These are phyloP conservation scores for Gasteruption jaculator DNA, from an alignment of 2,888 invertebrate genomes.

Conservation along the genomic window DNA sequence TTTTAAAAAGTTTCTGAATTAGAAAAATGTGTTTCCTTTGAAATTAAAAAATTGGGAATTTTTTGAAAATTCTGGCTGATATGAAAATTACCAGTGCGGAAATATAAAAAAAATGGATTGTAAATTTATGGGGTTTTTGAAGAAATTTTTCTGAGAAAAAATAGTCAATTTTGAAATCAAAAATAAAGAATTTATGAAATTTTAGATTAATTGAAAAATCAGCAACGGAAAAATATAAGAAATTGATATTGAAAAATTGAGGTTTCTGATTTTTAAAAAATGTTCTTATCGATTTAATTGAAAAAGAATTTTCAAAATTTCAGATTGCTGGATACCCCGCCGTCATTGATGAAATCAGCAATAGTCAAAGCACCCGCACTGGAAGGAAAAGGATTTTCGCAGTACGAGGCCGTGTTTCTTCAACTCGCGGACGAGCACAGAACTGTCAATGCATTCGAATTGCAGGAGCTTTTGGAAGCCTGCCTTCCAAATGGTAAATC, in stretches of 20 bases:
- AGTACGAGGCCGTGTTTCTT: conserved; percentile 86
- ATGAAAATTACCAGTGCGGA: too few relatives aligned
- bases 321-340: conserved; percentile 59
- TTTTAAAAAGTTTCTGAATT: too few relatives aligned
- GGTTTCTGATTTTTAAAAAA: not conserved
- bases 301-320: too few relatives aligned
- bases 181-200: too few relatives aligned
- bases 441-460: conserved; percentile 85
- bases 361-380: conserved; percentile 72
- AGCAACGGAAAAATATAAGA: too few relatives aligned
- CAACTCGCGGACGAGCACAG: conserved; percentile 87
- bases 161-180: not conserved
- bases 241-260: too few relatives aligned
- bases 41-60: too few relatives aligned
- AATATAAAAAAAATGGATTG: too few relatives aligned
- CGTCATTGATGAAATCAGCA: conserved; percentile 68
- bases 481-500: conserved; percentile 74
- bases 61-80: too few relatives aligned
- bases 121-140: not conserved
- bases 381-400: conserved; percentile 71
- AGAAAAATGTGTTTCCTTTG: too few relatives aligned
- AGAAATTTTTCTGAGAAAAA: not conserved
- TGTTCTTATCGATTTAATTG: not conserved
- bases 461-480: conserved; percentile 84
- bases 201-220: too few relatives aligned